These are phyloP conservation scores for Limnephilus auricula DNA, from an alignment of 2,888 invertebrate genomes.

Conservation along the genomic window DNA sequence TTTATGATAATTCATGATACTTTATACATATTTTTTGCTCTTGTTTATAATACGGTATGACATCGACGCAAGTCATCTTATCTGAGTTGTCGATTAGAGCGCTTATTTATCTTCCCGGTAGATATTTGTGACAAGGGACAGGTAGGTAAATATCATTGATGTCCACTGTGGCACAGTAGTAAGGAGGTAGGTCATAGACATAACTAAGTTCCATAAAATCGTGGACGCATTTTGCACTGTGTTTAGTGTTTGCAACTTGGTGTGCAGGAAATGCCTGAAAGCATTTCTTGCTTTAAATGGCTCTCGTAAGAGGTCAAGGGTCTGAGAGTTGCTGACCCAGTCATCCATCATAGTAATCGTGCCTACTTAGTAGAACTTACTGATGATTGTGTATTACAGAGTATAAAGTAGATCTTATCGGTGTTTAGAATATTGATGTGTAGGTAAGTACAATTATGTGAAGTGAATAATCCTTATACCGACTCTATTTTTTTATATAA, in stretches of 20 bases:
- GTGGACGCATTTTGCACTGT: not conserved
- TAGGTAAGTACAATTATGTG: too few relatives aligned
- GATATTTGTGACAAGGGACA: not conserved
- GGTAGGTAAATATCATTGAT: not conserved
- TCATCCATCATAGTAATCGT: not conserved
- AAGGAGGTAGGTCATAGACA: not conserved
- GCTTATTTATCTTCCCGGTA: not conserved
- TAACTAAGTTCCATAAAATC: not conserved
- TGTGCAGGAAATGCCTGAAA: not conserved
- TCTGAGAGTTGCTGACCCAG: not conserved
- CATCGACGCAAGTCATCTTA: not conserved
- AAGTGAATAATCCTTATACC: not conserved
- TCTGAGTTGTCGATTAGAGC: not conserved
- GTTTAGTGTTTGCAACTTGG: not conserved
- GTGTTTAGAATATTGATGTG: too few relatives aligned
- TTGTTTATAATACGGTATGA: not conserved
- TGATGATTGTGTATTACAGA: too few relatives aligned
- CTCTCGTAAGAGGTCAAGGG: not conserved
- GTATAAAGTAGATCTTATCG: too few relatives aligned
- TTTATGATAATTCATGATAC: not conserved
- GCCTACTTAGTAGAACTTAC: not conserved
- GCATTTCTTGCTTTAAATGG: not conserved
- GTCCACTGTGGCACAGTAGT: not conserved
- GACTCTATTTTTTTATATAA: not conserved
- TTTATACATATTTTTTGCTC: not conserved